Base-by-base conservation (phyloP, 1,140 invertebrate species). In the Cydia fagiglandana region DNA sequence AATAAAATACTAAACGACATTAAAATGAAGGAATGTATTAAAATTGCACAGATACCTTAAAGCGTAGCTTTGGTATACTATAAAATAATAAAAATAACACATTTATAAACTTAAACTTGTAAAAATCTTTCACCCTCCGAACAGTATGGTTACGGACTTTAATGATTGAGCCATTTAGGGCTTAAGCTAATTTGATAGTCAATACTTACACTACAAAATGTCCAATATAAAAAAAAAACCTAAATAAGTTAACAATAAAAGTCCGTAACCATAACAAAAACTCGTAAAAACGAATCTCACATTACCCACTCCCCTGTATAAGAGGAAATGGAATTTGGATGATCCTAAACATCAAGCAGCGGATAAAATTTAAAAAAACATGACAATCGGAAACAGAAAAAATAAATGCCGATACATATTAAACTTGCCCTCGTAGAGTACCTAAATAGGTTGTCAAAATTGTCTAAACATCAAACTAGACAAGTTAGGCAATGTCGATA, bases 41-140 rank as follows among this genome's bases (percentile, higher is more conserved):
- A 61, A 61, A 61, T 61, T 61, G 56, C 56, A 61, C 56, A 12
- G 17, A 24, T 61, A 61, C 56, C 53, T 61, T 61, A 61, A 24
- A 61, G 56, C 56, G 24, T 61, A 61, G 20, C 56, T 61, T 61
- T 61, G 56, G 56, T 61, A 61, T 61, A 61, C 56, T 61, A 20
- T 53, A n/a, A 53, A 13, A 53, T 61, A 61, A 61, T 61, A 24
- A 61, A 61, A 61, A 61, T 2, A 61, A 61, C 24, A 24, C 56
- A 61, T 24, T 61, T 61, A 56, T 17, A 56, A 56, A 56, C n/a
- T 56, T 56, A 56, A 17, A 56, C 15, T 56, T 56, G 53, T 56
- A 56, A 56, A 56, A 56, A 56, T 9, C 53, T 17, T 4, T 17
- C n/a, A 56, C 53, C 9, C 1, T 56, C n/a, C 53, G 20, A 56